phyloP scores from a whole-genome alignment of 2,888 invertebrate genomes.

The Nemotelus pantherinus region DNA sequence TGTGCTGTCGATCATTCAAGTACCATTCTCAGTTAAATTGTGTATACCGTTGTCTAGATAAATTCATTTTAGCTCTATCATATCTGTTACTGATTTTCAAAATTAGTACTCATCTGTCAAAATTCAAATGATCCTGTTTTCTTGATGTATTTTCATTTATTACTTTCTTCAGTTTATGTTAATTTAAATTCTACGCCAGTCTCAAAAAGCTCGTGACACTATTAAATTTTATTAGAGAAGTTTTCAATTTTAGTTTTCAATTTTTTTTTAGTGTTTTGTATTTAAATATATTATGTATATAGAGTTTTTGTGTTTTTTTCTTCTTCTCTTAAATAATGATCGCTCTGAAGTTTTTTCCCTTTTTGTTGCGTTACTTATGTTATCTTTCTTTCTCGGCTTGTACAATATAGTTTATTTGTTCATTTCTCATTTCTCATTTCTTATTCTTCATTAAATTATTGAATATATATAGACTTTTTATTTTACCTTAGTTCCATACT shows the following conservation, averaged over 20 bases:
- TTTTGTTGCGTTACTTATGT: constrained; percentile 29
- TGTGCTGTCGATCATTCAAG: too few relatives aligned
- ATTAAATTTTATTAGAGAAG: constrained; percentile 49
- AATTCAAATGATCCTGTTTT: constrained; percentile 28
- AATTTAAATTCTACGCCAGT: constrained; percentile 65
- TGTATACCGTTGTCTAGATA: background rate
- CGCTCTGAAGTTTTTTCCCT: constrained; percentile 50
- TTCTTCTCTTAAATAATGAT: constrained; percentile 53
- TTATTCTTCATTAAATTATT: constrained; percentile 31
- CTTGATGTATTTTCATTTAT: too few relatives aligned
- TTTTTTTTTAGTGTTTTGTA: constrained; percentile 51
- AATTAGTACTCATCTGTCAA: constrained; percentile 15
- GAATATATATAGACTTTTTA: constrained; percentile 41
- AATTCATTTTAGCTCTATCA: constrained; percentile 3
- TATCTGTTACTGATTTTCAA: constrained; percentile 20
- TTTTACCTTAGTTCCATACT: constrained; percentile 45
- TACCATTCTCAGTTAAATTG: too few relatives aligned
- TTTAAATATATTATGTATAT: constrained; percentile 31
- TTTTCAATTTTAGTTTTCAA: constrained; percentile 51
- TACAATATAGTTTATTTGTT: constrained; percentile 34
- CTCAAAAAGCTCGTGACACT: constrained; percentile 66
- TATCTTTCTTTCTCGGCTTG: constrained; percentile 31
- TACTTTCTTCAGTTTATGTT: constrained; percentile 51
- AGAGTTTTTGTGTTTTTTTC: constrained; percentile 43
- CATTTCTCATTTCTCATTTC: background rate